A percentile compares a stretch with the other conserved stretches of the same genome.
phyloP scores from a whole-genome alignment of 2,888 invertebrate species.

The Temnothorax rugatulus region DNA sequence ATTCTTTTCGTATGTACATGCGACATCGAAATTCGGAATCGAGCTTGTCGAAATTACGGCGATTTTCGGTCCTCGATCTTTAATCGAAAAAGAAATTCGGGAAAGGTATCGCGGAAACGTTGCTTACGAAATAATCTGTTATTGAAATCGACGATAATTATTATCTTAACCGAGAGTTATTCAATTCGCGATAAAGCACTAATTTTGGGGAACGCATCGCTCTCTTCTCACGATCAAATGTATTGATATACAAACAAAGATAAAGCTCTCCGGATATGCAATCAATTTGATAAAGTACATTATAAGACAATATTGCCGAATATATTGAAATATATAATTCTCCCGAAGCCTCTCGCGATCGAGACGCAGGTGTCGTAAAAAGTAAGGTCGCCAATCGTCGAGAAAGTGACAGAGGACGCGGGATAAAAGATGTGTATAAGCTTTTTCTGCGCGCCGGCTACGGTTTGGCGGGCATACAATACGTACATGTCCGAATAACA shows the following conservation, averaged over 20 bases:
- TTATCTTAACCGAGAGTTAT: neutral
- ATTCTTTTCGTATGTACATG: neutral
- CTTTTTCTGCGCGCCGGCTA: neutral
- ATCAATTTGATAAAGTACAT: no score
- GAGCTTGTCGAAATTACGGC: conserved; percentile 27
- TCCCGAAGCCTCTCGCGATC: no score
- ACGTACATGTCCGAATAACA: neutral
- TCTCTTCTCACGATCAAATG: neutral
- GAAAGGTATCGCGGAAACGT: neutral
- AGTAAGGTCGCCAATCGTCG: neutral
- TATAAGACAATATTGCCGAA: no score
- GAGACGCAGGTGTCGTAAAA: neutral
- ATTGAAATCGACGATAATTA: neutral
- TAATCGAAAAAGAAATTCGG: neutral
- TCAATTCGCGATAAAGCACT: neutral
- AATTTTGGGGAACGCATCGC: neutral
- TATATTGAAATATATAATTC: no score
- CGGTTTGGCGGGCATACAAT: neutral
- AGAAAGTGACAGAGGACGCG: neutral
- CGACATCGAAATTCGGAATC: neutral
- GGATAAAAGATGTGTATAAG: conserved; percentile 2
- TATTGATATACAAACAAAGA: no score
- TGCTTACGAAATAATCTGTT: neutral
- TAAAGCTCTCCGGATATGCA: no score
- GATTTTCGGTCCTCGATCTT: neutral